These are phyloP conservation scores for Limnephilus lunatus DNA, from an alignment of 2,888 invertebrate species.

Conservation along the genomic window DNA sequence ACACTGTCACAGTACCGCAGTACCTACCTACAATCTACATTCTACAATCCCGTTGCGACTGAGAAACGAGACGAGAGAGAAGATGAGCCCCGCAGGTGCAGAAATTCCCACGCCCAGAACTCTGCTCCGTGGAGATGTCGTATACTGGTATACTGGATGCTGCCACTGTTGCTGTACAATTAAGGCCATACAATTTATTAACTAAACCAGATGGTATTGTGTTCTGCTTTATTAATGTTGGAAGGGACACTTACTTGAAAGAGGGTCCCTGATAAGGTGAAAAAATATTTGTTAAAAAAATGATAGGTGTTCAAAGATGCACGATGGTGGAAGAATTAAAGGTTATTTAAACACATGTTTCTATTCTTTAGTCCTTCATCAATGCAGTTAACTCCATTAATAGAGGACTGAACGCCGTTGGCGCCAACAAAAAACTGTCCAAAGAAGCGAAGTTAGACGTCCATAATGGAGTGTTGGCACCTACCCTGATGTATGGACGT, in stretches of 20 bases:
- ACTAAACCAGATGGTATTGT: slow-evolving; percentile 19
- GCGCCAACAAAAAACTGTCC: too few relatives aligned
- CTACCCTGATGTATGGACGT: too few relatives aligned
- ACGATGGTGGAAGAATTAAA: neutral
- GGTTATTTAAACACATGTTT: neutral
- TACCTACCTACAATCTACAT: neutral
- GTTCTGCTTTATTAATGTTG: neutral
- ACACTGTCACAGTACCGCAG: neutral
- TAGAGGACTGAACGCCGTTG: too few relatives aligned
- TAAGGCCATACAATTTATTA: neutral
- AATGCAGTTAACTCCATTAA: too few relatives aligned
- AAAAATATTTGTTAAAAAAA: neutral
- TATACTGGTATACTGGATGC: neutral
- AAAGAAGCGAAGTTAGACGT: too few relatives aligned
- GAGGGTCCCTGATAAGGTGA: neutral
- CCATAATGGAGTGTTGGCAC: too few relatives aligned
- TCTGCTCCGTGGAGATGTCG: neutral
- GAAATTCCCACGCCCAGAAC: slow-evolving; percentile 13
- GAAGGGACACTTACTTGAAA: slow-evolving; percentile 8
- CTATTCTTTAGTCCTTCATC: neutral
- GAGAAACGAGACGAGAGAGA: neutral
- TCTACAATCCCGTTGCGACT: neutral
- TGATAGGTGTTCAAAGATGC: neutral
- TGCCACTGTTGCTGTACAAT: neutral
- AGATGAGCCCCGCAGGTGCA: slow-evolving; percentile 32